phyloP scores from a whole-genome alignment of 2,888 invertebrate genomes.

The Microplitis deprimator region DNA sequence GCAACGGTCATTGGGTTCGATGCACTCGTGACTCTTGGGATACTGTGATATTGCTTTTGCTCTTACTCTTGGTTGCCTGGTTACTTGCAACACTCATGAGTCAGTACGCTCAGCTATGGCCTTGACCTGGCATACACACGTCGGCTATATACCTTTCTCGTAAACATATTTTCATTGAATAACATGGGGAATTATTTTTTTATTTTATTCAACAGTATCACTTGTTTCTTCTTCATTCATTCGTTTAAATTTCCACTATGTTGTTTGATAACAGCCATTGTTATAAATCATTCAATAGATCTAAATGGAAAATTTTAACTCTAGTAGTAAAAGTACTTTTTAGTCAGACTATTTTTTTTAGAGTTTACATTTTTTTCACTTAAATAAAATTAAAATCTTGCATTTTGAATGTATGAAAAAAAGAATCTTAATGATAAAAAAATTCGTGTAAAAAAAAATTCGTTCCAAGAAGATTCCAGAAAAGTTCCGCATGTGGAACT shows the following conservation, averaged over 20 bases:
- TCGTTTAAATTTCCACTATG: slow-evolving; percentile 38
- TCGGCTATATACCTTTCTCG: slow-evolving; percentile 15
- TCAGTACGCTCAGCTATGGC: slow-evolving; percentile 65
- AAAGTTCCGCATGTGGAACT: too few species aligned
- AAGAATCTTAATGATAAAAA: too few species aligned
- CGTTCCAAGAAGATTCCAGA: too few species aligned
- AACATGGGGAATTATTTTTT: not conserved
- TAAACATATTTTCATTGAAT: slow-evolving; percentile 1
- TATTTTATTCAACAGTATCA: slow-evolving; percentile 1
- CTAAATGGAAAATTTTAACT: not conserved
- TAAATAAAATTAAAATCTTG: too few species aligned
- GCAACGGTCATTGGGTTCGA: slow-evolving; percentile 69
- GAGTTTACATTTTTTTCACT: too few species aligned
- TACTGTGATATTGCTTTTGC: not conserved
- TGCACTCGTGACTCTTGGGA: slow-evolving; percentile 58
- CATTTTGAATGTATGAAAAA: too few species aligned
- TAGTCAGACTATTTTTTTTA: too few species aligned
- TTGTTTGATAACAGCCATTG: not conserved
- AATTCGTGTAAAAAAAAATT: too few species aligned
- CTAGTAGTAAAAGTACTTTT: not conserved
- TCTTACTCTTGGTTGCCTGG: slow-evolving; percentile 52
- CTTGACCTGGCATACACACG: slow-evolving; percentile 67
- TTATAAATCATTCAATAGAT: not conserved
- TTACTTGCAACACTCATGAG: slow-evolving; percentile 63
- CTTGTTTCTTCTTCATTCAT: slow-evolving; percentile 12